Conservation (phyloP, 2,113 vertebrate species). For the Macaca fascicularis region DNA sequence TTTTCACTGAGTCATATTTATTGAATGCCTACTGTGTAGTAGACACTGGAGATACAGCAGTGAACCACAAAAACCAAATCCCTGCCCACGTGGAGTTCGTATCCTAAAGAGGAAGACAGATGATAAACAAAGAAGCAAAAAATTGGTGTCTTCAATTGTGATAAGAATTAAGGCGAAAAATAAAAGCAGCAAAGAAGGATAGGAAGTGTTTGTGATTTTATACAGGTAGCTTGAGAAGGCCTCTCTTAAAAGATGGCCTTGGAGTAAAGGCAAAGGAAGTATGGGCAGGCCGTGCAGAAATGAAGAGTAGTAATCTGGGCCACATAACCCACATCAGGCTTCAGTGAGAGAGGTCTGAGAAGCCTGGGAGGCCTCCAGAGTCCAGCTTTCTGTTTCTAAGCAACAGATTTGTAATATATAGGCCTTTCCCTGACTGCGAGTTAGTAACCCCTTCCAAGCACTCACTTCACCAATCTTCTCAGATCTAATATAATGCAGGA, state of each 20-base stretch:
- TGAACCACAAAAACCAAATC: neutral
- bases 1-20: neutral
- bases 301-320: neutral
- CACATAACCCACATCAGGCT: neutral
- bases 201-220: neutral
- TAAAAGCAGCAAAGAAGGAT: neutral
- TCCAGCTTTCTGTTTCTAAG: neutral
- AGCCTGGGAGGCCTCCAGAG: neutral
- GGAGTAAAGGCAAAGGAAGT: neutral
- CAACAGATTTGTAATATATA: neutral
- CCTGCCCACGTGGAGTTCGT: neutral
- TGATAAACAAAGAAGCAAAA: neutral
- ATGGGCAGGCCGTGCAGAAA: neutral
- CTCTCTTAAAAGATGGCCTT: neutral
- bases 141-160: neutral
- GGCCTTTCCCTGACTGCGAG: neutral
- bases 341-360: neutral
- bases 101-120: neutral
- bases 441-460: neutral
- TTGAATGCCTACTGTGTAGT: neutral
- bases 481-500: neutral
- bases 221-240: neutral
- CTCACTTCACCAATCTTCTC: neutral
- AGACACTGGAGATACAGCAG: neutral
- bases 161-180: neutral